phyloP scores from a whole-genome alignment of 2,888 invertebrate genomes.

The Trichogramma dendrolimi region DNA sequence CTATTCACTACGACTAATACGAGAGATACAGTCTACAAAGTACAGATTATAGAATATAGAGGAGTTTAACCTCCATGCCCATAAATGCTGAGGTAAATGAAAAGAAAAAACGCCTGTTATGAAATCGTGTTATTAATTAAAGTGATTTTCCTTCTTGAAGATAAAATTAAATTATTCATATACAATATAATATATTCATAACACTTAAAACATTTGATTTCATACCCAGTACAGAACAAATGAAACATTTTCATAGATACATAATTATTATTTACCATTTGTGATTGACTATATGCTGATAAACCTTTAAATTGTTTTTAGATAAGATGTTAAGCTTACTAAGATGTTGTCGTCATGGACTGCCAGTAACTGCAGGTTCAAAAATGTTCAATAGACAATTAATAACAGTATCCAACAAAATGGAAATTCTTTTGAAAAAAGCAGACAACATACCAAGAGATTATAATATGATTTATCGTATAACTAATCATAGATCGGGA shows the following conservation, averaged over 20 bases:
- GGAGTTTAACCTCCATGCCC: too few relatives aligned
- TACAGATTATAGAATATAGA: too few relatives aligned
- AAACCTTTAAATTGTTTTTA: background rate
- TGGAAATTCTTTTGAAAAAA: conserved; percentile 16
- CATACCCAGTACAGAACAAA: background rate
- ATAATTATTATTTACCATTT: background rate
- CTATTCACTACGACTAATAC: too few relatives aligned
- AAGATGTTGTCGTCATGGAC: conserved; percentile 9
- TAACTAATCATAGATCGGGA: background rate
- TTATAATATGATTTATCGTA: conserved; percentile 16
- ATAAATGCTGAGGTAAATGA: too few relatives aligned
- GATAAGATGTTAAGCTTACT: conserved; percentile 14
- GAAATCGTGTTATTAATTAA: too few relatives aligned
- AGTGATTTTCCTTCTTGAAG: too few relatives aligned
- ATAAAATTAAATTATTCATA: too few relatives aligned
- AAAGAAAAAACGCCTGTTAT: too few relatives aligned
- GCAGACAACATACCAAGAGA: conserved; percentile 9
- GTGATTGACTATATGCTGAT: too few relatives aligned
- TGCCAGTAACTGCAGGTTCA: background rate
- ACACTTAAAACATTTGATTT: background rate
- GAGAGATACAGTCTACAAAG: too few relatives aligned
- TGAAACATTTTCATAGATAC: background rate
- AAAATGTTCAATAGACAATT: conserved; percentile 3
- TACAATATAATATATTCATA: background rate
- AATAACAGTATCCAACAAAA: conserved; percentile 18